Evolutionary conservation across 2,888 invertebrate species (phyloP).

Genomic region (Aphidius colemani): DNA sequence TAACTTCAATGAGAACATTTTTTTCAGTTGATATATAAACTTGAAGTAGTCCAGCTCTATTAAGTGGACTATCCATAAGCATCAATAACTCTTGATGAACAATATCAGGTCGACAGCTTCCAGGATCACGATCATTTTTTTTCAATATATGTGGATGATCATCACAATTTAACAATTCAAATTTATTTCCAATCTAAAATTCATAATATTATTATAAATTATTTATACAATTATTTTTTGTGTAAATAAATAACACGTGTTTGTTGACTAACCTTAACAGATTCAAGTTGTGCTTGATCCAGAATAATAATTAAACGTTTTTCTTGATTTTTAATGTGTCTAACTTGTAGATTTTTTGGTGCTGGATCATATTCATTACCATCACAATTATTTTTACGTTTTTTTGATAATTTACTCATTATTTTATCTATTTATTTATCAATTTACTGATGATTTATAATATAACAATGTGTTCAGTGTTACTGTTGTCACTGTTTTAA

Average conservation of each 20-base stretch:
- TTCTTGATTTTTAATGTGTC: conserved; percentile 80
- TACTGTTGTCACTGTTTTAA: too few species aligned
- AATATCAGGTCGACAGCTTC: conserved; percentile 93
- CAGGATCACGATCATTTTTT: conserved; percentile 85
- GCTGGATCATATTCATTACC: conserved; percentile 79
- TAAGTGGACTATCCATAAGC: conserved; percentile 96
- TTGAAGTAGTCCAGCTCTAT: conserved; percentile 94
- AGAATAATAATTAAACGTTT: conserved; percentile 91
- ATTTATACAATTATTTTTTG: background rate
- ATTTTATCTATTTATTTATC: background rate
- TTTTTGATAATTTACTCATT: conserved; percentile 65
- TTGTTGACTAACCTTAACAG: conserved; percentile 77
- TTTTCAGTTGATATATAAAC: conserved; percentile 90
- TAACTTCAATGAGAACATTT: conserved; percentile 92
- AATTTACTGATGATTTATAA: too few species aligned
- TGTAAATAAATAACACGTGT: conserved; percentile 1
- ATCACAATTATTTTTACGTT: conserved; percentile 63
- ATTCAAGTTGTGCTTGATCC: conserved; percentile 93
- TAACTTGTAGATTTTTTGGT: conserved; percentile 77
- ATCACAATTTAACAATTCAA: conserved; percentile 92
- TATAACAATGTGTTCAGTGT: too few species aligned
- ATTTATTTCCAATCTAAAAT: conserved; percentile 78
- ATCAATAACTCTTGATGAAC: conserved; percentile 96
- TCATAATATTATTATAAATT: background rate
- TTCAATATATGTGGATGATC: conserved; percentile 85